Percentiles rank a stretch among this genome's conserved stretches.
These are phyloP conservation scores for Vanacampus margaritifer DNA, from an alignment of 2,113 vertebrate species.

Conservation along the genomic window DNA sequence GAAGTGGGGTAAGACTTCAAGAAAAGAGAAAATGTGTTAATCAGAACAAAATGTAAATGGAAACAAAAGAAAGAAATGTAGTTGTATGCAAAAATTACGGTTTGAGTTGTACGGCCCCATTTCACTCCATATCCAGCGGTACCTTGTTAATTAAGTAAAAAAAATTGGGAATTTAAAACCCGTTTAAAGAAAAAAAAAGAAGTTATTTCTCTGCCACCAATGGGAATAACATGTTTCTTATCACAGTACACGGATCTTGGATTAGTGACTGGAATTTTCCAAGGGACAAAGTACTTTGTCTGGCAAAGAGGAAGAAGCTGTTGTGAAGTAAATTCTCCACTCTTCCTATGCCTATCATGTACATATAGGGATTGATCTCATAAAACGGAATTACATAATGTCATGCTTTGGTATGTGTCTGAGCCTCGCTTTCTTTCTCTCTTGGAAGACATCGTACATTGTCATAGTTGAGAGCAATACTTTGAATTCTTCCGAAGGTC, in stretches of 20 bases:
- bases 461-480: slow-evolving; percentile 54
- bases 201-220: slow-evolving; percentile 35
- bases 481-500: slow-evolving; percentile 46
- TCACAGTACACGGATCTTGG: slow-evolving; percentile 53
- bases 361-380: slow-evolving; percentile 56
- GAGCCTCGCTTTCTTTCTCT: slow-evolving; percentile 26
- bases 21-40: neutral
- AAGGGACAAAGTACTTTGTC: slow-evolving; percentile 27
- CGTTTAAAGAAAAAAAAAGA: slow-evolving; percentile 25
- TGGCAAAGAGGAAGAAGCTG: slow-evolving; percentile 24
- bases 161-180: slow-evolving; percentile 19
- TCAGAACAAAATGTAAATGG: neutral
- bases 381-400: slow-evolving; percentile 49
- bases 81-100: neutral
- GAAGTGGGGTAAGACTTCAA: neutral
- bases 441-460: slow-evolving; percentile 46
- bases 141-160: slow-evolving; percentile 9
- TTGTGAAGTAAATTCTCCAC: slow-evolving; percentile 21
- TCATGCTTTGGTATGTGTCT: slow-evolving; percentile 48
- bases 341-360: slow-evolving; percentile 36
- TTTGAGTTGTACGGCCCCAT: neutral
- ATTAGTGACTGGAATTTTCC: slow-evolving; percentile 62
- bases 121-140: slow-evolving; percentile 10
- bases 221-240: slow-evolving; percentile 50
- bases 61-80: neutral